Evolutionary conservation across 2,113 vertebrate genomes (phyloP).

Genomic region (Lophius piscatorius): DNA sequence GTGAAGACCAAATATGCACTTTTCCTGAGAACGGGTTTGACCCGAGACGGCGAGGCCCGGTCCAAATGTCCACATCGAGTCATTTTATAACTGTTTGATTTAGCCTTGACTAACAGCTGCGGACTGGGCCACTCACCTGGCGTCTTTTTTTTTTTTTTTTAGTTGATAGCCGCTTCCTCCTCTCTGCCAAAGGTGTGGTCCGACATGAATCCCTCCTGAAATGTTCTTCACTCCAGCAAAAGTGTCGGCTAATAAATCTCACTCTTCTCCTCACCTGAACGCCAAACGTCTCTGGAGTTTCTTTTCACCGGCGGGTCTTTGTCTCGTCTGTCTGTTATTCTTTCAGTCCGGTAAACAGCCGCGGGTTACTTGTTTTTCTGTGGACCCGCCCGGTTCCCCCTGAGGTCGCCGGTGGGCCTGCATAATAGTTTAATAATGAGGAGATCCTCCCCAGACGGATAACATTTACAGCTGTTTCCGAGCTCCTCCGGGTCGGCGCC

Average conservation of each 20-base stretch:
- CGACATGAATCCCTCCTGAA: conserved; percentile 82
- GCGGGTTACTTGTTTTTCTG: conserved; percentile 63
- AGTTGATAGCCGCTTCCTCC: conserved; percentile 87
- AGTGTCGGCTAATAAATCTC: conserved; percentile 92
- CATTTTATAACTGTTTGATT: conserved; percentile 87
- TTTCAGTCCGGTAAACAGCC: conserved; percentile 11
- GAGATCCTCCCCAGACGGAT: conserved; percentile 26
- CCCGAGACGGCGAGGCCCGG: conserved; percentile 81
- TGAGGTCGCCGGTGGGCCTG: conserved; percentile 38
- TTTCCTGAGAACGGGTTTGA: conserved; percentile 84
- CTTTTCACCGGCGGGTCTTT: not conserved
- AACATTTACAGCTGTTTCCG: conserved; percentile 54
- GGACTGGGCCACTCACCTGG: conserved; percentile 82
- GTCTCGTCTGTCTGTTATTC: conserved; percentile 2
- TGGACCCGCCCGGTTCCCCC: conserved; percentile 21
- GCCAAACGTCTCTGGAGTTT: conserved; percentile 8
- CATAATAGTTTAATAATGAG: conserved; percentile 72
- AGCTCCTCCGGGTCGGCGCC: conserved; percentile 54
- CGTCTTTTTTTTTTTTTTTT: conserved; percentile 73
- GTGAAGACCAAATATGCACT: conserved; percentile 87
- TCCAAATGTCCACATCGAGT: conserved; percentile 86
- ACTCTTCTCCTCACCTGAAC: conserved; percentile 71
- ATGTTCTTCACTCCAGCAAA: conserved; percentile 82
- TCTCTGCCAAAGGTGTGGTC: conserved; percentile 91
- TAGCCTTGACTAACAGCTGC: conserved; percentile 86